phyloP scores from a whole-genome alignment of 2,113 vertebrate species.

The Rhinolophus ferrumequinum region DNA sequence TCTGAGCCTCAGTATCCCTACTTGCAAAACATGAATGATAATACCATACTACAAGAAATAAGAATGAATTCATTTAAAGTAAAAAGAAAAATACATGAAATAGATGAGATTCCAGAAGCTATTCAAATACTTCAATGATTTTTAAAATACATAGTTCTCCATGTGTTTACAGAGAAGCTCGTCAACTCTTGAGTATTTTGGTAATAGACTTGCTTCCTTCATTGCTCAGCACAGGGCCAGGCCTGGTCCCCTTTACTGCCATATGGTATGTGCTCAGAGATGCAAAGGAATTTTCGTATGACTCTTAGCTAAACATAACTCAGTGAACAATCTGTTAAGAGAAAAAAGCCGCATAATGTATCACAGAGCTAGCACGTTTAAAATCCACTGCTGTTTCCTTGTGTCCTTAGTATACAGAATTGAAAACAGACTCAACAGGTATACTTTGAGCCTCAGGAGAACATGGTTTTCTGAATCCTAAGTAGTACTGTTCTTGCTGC shows the following conservation, averaged over 20 bases:
- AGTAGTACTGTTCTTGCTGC: constrained; percentile 28
- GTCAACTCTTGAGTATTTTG: background rate
- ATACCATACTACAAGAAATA: background rate
- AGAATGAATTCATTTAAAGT: constrained; percentile 11
- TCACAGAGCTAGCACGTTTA: background rate
- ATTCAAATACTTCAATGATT: background rate
- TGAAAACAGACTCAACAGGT: background rate
- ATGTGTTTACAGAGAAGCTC: background rate
- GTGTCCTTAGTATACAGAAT: constrained; percentile 18
- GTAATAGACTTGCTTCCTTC: background rate
- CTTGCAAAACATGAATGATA: background rate
- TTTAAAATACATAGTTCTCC: background rate
- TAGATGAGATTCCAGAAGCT: background rate
- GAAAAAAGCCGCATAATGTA: background rate
- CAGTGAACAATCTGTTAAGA: background rate
- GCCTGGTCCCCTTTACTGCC: background rate
- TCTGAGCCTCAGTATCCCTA: background rate
- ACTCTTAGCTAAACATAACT: constrained; percentile 28
- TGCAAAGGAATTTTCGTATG: background rate
- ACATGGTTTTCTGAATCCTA: constrained; percentile 29
- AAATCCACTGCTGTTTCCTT: background rate
- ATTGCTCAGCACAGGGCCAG: background rate
- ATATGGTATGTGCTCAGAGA: background rate
- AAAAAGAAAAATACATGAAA: constrained; percentile 20
- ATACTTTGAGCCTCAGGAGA: background rate